Conservation (phyloP, 2,888 invertebrate species). For the Phragmatobia fuliginosa region DNA sequence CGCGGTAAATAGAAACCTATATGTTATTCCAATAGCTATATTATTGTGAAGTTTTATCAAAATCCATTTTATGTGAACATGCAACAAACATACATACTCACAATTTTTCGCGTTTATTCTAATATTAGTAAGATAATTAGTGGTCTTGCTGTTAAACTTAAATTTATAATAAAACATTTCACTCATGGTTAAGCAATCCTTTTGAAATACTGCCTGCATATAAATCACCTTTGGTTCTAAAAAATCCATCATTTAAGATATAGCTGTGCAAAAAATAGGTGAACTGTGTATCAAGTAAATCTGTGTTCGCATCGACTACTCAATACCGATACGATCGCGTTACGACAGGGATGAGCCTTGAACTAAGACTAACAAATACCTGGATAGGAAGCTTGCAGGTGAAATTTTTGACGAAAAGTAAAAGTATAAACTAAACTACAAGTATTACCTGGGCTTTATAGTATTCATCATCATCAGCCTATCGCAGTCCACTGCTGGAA, state of each 20-base stretch:
- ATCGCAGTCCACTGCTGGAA: no score
- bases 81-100: no score
- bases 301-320: slow-evolving; percentile 29
- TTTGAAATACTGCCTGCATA: slow-evolving; percentile 2
- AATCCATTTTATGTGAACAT: no score
- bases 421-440: no score
- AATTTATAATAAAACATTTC: not conserved
- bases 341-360: slow-evolving; percentile 35
- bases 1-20: no score
- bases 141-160: no score
- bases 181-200: not conserved
- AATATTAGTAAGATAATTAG: no score
- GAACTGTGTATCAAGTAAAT: slow-evolving; percentile 40
- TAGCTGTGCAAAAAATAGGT: slow-evolving; percentile 25
- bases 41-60: no score
- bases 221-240: slow-evolving; percentile 5
- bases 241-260: slow-evolving; percentile 29
- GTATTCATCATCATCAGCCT: no score
- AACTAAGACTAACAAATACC: slow-evolving; percentile 8
- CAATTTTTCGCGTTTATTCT: no score
- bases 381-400: slow-evolving; percentile 25
- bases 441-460: no score
- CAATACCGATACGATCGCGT: slow-evolving; percentile 43
- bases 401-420: not conserved
- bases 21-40: no score